Evolutionary conservation across 2,888 invertebrate genomes (phyloP).

Genomic region (Tortrix viridana): DNA sequence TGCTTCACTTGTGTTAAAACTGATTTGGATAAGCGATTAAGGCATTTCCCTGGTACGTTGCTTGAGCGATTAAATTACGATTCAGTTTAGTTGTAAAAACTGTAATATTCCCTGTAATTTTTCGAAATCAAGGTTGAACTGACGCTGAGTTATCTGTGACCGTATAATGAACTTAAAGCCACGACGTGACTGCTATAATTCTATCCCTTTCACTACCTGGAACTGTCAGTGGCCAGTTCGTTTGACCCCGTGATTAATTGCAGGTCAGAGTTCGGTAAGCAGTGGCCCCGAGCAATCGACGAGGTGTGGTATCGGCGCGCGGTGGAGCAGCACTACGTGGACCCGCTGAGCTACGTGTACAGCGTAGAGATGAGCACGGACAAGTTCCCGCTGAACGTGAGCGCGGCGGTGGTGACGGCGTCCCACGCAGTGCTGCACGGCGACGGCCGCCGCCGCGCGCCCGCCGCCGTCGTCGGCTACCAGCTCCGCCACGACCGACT

Average conservation of each 20-base stretch:
- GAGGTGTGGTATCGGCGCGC: constrained; percentile 95
- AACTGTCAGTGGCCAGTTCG: too few relatives aligned
- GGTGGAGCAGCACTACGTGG: constrained; percentile 92
- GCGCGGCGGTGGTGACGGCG: constrained; percentile 91
- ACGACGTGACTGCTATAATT: too few relatives aligned
- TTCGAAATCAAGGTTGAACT: too few relatives aligned
- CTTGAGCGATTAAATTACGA: too few relatives aligned
- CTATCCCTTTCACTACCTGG: too few relatives aligned
- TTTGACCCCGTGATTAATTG: constrained; percentile 38
- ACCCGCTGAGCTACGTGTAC: constrained; percentile 92
- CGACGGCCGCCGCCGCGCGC: constrained; percentile 85
- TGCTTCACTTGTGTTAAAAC: too few relatives aligned
- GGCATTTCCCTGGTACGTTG: too few relatives aligned
- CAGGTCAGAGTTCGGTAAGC: constrained; percentile 89
- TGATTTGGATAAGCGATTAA: too few relatives aligned
- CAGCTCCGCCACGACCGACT: constrained; percentile 93
- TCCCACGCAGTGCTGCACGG: constrained; percentile 92
- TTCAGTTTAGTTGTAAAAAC: too few relatives aligned
- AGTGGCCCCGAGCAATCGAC: constrained; percentile 91
- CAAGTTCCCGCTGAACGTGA: constrained; percentile 81
- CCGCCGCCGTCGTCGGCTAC: constrained; percentile 89
- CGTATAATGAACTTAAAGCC: too few relatives aligned
- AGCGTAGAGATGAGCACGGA: constrained; percentile 71
- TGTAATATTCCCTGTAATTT: too few relatives aligned
- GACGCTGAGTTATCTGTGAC: too few relatives aligned